Conservation (phyloP, 2,888 invertebrate genomes). For the Thyatira batis region DNA sequence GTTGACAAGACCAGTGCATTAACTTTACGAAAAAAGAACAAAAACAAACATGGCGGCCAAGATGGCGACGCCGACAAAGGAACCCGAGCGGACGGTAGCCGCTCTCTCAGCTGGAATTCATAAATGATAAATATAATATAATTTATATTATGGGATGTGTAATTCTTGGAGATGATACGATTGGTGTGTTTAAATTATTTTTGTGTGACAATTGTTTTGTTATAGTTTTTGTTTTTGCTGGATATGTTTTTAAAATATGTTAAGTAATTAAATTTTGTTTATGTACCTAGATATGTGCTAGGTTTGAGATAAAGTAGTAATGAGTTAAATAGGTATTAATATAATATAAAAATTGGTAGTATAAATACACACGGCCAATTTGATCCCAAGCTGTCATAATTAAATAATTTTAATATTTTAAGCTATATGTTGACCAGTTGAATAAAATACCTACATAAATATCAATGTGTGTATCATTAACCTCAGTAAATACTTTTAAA, state of each 20-base stretch:
- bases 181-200: constrained; percentile 24
- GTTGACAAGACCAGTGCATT: constrained; percentile 75
- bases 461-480: too few species aligned
- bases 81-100: constrained; percentile 76
- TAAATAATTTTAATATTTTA: too few species aligned
- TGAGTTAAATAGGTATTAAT: too few species aligned
- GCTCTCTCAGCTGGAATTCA: constrained; percentile 68
- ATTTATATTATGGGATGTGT: constrained; percentile 59
- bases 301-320: too few species aligned
- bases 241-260: constrained; percentile 25
- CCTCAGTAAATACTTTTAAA: too few species aligned
- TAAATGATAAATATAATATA: constrained; percentile 81
- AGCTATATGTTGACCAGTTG: too few species aligned
- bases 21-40: constrained; percentile 61
- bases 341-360: too few species aligned
- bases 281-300: too few species aligned
- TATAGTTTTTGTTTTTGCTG: too few species aligned
- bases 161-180: neutral
- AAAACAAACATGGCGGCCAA: constrained; percentile 74
- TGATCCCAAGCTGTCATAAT: too few species aligned
- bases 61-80: constrained; percentile 73
- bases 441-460: too few species aligned
- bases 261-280: constrained; percentile 28
- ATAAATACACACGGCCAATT: too few species aligned
- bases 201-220: constrained; percentile 45